These are phyloP conservation scores for Brachionus paranguensis DNA, from an alignment of 1,140 invertebrate species.

Conservation along the genomic window DNA sequence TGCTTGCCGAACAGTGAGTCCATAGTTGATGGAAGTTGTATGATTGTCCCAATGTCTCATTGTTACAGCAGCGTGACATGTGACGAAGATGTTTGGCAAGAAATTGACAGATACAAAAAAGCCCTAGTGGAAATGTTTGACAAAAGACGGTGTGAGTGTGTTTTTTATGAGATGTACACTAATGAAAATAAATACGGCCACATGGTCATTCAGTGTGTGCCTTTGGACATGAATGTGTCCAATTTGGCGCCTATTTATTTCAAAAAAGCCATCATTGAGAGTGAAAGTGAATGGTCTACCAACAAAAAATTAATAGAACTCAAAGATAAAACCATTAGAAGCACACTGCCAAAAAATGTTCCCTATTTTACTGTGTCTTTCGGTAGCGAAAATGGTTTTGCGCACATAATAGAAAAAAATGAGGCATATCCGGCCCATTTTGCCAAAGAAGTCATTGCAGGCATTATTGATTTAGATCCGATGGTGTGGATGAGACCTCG, in stretches of 20 bases:
- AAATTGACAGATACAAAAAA: conserved; percentile 72
- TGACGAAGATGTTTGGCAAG: conserved; percentile 87
- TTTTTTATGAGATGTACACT: conserved; percentile 83
- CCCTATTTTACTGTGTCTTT: conserved; percentile 91
- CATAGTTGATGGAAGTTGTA: conserved; percentile 76
- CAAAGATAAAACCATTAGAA: conserved; percentile 46
- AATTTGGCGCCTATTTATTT: conserved; percentile 88
- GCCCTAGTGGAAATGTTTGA: conserved; percentile 71
- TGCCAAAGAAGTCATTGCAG: conserved; percentile 89
- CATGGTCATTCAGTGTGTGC: conserved; percentile 79
- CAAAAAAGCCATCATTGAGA: conserved; percentile 91
- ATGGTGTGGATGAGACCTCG: conserved; percentile 73
- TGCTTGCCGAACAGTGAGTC: conserved; percentile 71
- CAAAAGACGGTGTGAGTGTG: conserved; percentile 62
- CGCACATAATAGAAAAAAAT: conserved; percentile 92
- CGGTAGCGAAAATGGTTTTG: conserved; percentile 76
- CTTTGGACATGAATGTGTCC: conserved; percentile 71
- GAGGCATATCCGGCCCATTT: conserved; percentile 78
- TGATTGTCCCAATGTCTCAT: conserved; percentile 78
- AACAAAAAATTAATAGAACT: conserved; percentile 91
- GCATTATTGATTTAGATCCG: conserved; percentile 82
- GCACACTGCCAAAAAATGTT: conserved; percentile 76
- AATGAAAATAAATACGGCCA: conserved; percentile 71
- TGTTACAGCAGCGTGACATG: conserved; percentile 67
- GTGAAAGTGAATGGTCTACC: conserved; percentile 83